phyloP scores from a whole-genome alignment of 2,113 vertebrate genomes.

The Pollachius pollachius region DNA sequence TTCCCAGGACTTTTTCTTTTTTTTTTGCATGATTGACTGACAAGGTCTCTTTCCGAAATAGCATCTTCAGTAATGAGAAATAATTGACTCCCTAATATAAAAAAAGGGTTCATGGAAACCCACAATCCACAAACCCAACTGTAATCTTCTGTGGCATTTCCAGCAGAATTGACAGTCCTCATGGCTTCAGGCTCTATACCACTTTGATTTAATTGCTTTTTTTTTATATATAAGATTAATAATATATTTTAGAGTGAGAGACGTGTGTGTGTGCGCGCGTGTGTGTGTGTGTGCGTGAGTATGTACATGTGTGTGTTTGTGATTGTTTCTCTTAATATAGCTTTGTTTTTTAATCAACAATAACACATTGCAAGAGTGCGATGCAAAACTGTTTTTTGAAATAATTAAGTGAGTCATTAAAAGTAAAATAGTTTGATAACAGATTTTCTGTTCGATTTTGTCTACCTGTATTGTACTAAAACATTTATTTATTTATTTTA shows the following conservation, averaged over 20 bases:
- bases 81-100: conserved; percentile 75
- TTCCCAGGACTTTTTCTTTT: conserved; percentile 53
- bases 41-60: conserved; percentile 77
- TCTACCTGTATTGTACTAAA: too few species aligned
- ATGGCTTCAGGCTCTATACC: conserved; percentile 70
- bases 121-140: conserved; percentile 67
- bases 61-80: conserved; percentile 79
- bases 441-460: not conserved
- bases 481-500: too few species aligned
- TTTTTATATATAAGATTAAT: conserved; percentile 59
- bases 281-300: conserved; percentile 16
- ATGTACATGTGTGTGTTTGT: conserved; percentile 13
- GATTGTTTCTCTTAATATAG: conserved; percentile 27
- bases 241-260: conserved; percentile 56
- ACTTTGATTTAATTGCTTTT: conserved; percentile 76
- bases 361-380: conserved; percentile 47
- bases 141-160: conserved; percentile 77
- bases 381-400: conserved; percentile 28
- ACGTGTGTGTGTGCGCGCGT: conserved; percentile 12
- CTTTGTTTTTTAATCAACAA: conserved; percentile 67
- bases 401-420: conserved; percentile 47
- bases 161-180: conserved; percentile 71
- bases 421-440: conserved; percentile 16
- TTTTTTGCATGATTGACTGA: conserved; percentile 74
- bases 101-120: conserved; percentile 64